Base-by-base conservation (phyloP, 30 jellyfish, hydroid and myxozoan species). In the Hydractinia symbiolongicarpus region DNA sequence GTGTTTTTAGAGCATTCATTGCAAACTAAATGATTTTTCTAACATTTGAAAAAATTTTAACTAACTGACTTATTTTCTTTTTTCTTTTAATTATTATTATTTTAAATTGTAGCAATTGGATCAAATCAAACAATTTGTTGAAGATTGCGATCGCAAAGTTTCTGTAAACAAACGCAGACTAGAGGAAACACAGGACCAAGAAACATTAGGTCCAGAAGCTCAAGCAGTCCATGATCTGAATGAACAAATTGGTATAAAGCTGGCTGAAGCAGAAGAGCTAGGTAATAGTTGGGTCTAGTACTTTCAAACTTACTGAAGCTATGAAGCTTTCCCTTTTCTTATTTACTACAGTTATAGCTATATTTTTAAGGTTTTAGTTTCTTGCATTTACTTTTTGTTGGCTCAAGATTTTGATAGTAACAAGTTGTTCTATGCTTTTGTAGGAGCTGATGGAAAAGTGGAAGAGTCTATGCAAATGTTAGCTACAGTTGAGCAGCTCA, bases 401-500 rank as follows among this genome's bases (percentile, higher is more conserved):
- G 44, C 44, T 30, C 44, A 0, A 30, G 44, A 30, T 30, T 30
- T 30, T 30, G 44, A 30, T 30, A 30, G 44, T 30, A 30, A 30
- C 44, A 30, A 30, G 44, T 30, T 30, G 44, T 30, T 30, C 44
- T 30, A 30, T 30, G 44, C 44, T 30, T 9, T 5, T 70, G 16
- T 50, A 94, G 99, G 99, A 40, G 99, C 99, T 54, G 99, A 85
- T 20, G 99, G 99, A 20, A 94, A 94, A 20, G 96, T 94, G 55
- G 99, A 94, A 67, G 99, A 94, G 85, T 94, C 99, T 30, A 81
- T 94, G 89, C 90, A 93, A 4, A 64, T 94, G 82, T 86, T 85
- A 88, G 82, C 82, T 50, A 92, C 84, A 68, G 96, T 94, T 13
- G 99, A 94, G 13, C 96, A 91, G 75, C 78, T 94, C 15, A 94